These are phyloP conservation scores for Myrmecobius fasciatus DNA, from an alignment of 2,113 vertebrate species.

Conservation along the genomic window DNA sequence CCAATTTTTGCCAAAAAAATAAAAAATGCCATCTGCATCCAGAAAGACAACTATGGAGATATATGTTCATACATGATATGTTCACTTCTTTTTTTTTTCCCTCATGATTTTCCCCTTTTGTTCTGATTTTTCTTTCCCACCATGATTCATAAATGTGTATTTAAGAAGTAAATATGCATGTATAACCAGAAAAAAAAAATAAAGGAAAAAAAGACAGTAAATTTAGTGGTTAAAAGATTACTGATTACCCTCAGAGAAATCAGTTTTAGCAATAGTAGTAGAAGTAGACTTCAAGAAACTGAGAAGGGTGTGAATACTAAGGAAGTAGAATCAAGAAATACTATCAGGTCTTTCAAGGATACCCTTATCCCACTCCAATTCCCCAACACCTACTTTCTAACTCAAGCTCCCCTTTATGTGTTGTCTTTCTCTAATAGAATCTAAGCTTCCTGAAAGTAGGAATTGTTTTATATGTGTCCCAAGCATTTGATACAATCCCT, in stretches of 20 bases:
- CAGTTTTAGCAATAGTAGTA: neutral
- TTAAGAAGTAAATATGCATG: too few relatives aligned
- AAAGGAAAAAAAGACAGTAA: too few relatives aligned
- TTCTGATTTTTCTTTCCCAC: too few relatives aligned
- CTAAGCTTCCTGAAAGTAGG: neutral
- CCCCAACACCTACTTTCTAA: neutral
- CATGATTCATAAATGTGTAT: too few relatives aligned
- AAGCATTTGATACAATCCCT: neutral
- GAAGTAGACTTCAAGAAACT: neutral
- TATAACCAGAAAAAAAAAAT: too few relatives aligned
- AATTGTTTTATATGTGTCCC: neutral
- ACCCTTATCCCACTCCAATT: neutral
- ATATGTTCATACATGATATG: too few relatives aligned
- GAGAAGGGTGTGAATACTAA: neutral
- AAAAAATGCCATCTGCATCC: too few relatives aligned
- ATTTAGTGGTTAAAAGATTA: neutral
- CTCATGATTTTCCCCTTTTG: too few relatives aligned
- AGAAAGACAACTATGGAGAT: too few relatives aligned
- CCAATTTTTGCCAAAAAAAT: too few relatives aligned
- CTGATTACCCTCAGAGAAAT: neutral
- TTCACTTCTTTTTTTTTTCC: too few relatives aligned
- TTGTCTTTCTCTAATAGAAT: neutral
- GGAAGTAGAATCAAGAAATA: neutral
- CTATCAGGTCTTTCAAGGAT: neutral
- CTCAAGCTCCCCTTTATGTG: neutral